Base-by-base conservation (phyloP, 2,797 vertebrate species). In the Phrynocephalus guinanensis region DNA sequence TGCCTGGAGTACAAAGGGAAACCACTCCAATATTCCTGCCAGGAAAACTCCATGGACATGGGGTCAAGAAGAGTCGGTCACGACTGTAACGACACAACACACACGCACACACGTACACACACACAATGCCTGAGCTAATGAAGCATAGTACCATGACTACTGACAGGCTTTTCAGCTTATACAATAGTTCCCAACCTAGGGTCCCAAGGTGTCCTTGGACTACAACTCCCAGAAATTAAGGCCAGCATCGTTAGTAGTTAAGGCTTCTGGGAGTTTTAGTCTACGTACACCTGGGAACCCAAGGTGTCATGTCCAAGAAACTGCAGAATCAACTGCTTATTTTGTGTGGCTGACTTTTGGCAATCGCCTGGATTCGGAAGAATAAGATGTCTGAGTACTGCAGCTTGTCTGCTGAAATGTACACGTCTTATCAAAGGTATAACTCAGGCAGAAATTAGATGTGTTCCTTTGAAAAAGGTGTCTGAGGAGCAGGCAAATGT, bases 361-460 rank as follows among this genome's bases (percentile, higher is more conserved):
- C 77, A 83, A 50, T 63, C 38, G 73, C 63, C 66, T 63, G 16
- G 13, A 18, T 63, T 75, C 44, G 56, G 71, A 28, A 24, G 80
- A 63, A 30, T 68, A 80, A 70, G 48, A 28, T 73, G 22, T 16
- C 18, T 26, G 20, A 67, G 28, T 44, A 28, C 48, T 60, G 13
- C 48, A 48, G 73, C 70, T 72, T 84, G n/a, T 3, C 0, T 60
- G 28, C 66, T 33, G 26, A 89, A 88, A 84, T 24, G 1, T 56
- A 86, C 28, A 8, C 73, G n/a, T 63, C 86, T n/a, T 30, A 77
- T 56, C 13, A 0, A 5, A 81, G 60, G 50, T 81, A 70, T 83
- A 84, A 67, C 63, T 90, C 20, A 60, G 79, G 85, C 76, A 85
- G 75, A 79, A 89, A 73, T 87, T 66, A 30, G 85, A 60, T 87